These are phyloP conservation scores for Phyto melanocephala DNA, from an alignment of 2,888 invertebrate genomes.

Conservation along the genomic window DNA sequence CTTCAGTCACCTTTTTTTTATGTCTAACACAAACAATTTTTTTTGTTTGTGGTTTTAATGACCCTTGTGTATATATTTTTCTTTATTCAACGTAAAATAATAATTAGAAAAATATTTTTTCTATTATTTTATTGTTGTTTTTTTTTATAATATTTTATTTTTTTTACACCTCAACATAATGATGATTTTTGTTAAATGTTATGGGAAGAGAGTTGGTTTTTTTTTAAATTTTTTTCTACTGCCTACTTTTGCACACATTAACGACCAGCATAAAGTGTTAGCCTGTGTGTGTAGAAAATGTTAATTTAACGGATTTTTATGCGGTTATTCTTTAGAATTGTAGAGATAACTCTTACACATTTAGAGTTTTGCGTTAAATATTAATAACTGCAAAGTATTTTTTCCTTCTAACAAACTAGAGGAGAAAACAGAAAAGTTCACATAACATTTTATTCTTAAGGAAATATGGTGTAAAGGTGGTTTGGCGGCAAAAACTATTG, in stretches of 20 bases:
- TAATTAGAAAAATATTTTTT: conserved; percentile 12
- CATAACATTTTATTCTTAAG: conserved; percentile 27
- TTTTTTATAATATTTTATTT: neutral
- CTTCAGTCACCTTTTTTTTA: too few relatives aligned
- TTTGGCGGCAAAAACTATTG: neutral
- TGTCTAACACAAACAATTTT: too few relatives aligned
- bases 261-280: neutral
- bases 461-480: neutral
- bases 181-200: neutral
- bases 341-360: neutral
- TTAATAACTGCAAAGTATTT: conserved; percentile 4
- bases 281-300: conserved; percentile 15
- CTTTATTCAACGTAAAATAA: neutral
- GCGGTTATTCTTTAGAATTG: conserved; percentile 16
- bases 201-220: conserved; percentile 17
- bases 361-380: conserved; percentile 12
- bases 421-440: conserved; percentile 16
- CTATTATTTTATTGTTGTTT: neutral
- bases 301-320: conserved; percentile 47
- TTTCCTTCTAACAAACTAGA: neutral
- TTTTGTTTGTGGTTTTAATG: neutral
- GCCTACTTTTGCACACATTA: conserved; percentile 28
- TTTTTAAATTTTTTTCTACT: conserved; percentile 32
- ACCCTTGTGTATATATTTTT: neutral
- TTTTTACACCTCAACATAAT: conserved; percentile 17